These are phyloP conservation scores for Hylia prasina DNA, from an alignment of 2,113 vertebrate genomes.

Conservation along the genomic window DNA sequence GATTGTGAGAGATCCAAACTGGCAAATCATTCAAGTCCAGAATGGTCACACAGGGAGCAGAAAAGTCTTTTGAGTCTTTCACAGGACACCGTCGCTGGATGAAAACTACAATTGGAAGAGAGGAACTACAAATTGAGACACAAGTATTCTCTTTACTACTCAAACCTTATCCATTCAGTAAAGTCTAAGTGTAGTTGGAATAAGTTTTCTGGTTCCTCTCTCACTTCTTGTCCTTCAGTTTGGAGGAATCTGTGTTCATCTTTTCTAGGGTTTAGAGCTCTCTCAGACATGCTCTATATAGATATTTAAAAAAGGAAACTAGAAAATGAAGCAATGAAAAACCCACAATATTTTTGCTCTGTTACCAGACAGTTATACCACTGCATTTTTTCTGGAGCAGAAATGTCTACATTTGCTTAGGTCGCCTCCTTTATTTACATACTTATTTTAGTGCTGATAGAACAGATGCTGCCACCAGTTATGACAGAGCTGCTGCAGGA, in stretches of 20 bases:
- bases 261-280: background rate
- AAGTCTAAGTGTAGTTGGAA: background rate
- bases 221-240: background rate
- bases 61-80: background rate
- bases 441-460: background rate
- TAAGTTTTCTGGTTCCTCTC: background rate
- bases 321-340: background rate
- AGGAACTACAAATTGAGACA: background rate
- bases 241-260: background rate
- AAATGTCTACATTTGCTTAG: background rate
- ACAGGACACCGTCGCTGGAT: background rate
- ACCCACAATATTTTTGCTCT: background rate
- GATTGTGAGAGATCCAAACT: background rate
- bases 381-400: background rate
- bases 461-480: background rate
- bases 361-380: background rate
- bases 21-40: background rate
- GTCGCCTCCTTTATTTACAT: background rate
- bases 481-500: background rate
- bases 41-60: background rate
- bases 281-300: background rate
- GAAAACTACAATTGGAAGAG: background rate
- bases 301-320: background rate
- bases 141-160: background rate
- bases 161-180: background rate